phyloP scores from a whole-genome alignment of 2,113 vertebrate species.

The Cyprinodon brontotheroides region DNA sequence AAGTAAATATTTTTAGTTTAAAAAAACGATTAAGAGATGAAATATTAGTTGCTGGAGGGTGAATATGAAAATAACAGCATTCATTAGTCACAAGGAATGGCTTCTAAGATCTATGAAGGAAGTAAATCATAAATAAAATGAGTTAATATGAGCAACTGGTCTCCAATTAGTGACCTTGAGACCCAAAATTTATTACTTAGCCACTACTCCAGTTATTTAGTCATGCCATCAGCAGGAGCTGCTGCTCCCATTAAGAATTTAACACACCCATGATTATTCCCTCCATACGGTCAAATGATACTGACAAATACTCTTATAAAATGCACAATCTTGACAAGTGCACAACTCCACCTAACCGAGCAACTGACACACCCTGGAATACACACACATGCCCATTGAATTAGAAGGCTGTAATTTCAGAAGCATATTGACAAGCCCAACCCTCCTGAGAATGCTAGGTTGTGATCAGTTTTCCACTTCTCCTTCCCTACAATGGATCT shows the following conservation, averaged over 20 bases:
- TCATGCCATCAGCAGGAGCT: constrained; percentile 59
- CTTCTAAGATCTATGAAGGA: constrained; percentile 6
- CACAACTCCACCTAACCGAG: neutral
- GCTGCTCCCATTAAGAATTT: constrained; percentile 69
- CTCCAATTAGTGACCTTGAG: constrained; percentile 55
- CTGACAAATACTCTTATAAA: constrained; percentile 34
- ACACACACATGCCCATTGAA: constrained; percentile 15
- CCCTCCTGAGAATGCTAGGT: constrained; percentile 51
- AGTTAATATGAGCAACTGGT: constrained; percentile 1
- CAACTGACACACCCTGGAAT: constrained; percentile 12
- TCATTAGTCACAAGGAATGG: constrained; percentile 5
- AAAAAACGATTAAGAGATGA: constrained; percentile 46
- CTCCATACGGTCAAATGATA: constrained; percentile 52
- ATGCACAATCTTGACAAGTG: constrained; percentile 3
- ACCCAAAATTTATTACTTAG: constrained; percentile 55
- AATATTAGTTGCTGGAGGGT: constrained; percentile 34
- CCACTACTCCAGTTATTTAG: constrained; percentile 44
- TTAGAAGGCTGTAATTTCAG: constrained; percentile 72
- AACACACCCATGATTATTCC: constrained; percentile 54
- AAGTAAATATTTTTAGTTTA: constrained; percentile 18
- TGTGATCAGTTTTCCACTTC: constrained; percentile 51
- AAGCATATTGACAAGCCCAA: constrained; percentile 67
- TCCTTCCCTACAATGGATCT: constrained; percentile 4
- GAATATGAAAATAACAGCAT: constrained; percentile 32
- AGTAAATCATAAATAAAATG: constrained; percentile 21